phyloP scores from a whole-genome alignment of 1,140 invertebrate species.

The Drosophila insularis region DNA sequence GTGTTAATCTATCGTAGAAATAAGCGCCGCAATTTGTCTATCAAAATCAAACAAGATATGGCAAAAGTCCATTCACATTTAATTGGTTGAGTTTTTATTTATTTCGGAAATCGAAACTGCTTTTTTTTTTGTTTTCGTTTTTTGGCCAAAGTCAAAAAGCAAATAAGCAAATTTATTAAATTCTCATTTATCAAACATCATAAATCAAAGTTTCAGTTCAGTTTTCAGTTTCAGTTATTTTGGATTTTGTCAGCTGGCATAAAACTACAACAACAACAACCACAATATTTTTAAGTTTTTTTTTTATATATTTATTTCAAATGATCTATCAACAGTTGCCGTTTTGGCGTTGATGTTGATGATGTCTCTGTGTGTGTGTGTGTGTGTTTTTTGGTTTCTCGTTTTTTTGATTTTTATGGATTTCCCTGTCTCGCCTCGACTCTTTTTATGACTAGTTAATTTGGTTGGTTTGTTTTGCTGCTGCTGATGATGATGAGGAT shows the following conservation, averaged over 20 bases:
- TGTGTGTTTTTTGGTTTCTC: neutral
- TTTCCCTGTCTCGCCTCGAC: constrained; percentile 17
- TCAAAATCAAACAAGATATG: constrained; percentile 27
- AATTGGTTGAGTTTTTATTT: constrained; percentile 44
- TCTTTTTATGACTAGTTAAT: constrained; percentile 74
- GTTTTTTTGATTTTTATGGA: constrained; percentile 15
- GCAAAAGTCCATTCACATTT: constrained; percentile 35
- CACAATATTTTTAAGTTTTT: constrained; percentile 14
- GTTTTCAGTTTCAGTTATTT: constrained; percentile 40
- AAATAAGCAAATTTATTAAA: constrained; percentile 79
- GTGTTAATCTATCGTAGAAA: constrained; percentile 60
- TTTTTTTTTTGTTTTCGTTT: no score
- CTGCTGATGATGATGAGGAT: constrained; percentile 38
- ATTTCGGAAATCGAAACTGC: constrained; percentile 33
- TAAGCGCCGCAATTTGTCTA: constrained; percentile 71
- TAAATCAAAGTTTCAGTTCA: constrained; percentile 61
- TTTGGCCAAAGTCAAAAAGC: constrained; percentile 26
- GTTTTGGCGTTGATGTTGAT: constrained; percentile 36
- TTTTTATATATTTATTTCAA: constrained; percentile 53
- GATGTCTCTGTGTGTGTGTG: constrained; percentile 9
- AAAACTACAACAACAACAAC: constrained; percentile 18
- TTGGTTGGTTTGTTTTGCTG: constrained; percentile 72
- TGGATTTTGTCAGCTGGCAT: constrained; percentile 32
- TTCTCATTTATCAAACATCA: constrained; percentile 78
- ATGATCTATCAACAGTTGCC: constrained; percentile 80